These are phyloP conservation scores for Cladopsammia gracilis DNA, from an alignment of 64 coral and sea anemone genomes.

Conservation along the genomic window DNA sequence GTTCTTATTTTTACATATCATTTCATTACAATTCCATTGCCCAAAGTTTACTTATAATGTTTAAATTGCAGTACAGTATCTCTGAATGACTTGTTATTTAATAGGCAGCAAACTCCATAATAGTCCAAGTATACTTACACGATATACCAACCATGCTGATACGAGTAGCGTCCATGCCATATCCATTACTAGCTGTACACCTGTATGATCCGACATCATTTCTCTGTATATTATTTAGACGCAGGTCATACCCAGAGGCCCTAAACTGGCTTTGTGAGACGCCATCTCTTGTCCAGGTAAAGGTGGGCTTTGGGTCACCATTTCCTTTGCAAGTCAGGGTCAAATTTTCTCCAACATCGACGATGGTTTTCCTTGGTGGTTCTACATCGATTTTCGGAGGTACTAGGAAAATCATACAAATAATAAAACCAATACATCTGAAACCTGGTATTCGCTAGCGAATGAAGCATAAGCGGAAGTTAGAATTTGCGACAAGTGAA, in stretches of 20 bases:
- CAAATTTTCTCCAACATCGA: background rate
- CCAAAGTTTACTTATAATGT: too few relatives aligned
- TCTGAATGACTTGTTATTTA: too few relatives aligned
- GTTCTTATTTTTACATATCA: too few relatives aligned
- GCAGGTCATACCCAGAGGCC: background rate
- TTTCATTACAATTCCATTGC: too few relatives aligned
- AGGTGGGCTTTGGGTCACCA: background rate
- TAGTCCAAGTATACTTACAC: too few relatives aligned
- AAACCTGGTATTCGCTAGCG: too few relatives aligned
- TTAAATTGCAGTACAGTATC: too few relatives aligned
- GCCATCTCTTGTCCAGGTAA: slow-evolving; percentile 18
- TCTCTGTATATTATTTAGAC: background rate
- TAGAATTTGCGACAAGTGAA: too few relatives aligned
- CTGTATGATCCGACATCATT: slow-evolving; percentile 30
- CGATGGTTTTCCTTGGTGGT: background rate
- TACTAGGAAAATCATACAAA: background rate
- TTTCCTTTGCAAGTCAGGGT: slow-evolving; percentile 10
- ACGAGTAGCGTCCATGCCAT: background rate
- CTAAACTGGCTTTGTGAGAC: background rate
- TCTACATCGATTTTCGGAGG: background rate
- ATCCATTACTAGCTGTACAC: slow-evolving; percentile 22
- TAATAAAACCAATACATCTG: too few relatives aligned
- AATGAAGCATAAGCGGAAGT: too few relatives aligned
- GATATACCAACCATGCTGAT: too few relatives aligned
- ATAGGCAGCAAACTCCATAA: too few relatives aligned